These are phyloP conservation scores for Pangasius macronema DNA, from an alignment of 2,797 vertebrate species.

Conservation along the genomic window DNA sequence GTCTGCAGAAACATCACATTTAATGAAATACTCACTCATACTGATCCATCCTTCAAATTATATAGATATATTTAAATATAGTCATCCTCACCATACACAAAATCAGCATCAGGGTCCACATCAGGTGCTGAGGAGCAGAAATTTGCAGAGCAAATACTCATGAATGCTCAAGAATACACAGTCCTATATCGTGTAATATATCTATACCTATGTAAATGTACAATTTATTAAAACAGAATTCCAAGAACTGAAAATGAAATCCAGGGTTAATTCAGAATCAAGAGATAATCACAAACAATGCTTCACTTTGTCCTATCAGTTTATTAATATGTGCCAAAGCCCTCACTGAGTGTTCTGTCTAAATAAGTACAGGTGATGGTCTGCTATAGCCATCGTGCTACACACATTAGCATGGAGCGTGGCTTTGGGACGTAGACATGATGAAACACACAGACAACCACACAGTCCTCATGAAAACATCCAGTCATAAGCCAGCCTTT, in stretches of 20 bases:
- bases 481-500: not conserved
- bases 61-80: not conserved
- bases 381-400: not conserved
- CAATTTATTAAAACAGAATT: not conserved
- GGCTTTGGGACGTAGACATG: not conserved
- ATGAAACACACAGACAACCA: not conserved
- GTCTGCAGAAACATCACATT: conserved; percentile 64
- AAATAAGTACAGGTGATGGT: not conserved
- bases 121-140: conserved; percentile 50
- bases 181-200: not conserved
- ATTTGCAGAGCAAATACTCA: not conserved
- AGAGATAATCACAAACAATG: not conserved
- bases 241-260: not conserved
- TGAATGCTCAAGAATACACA: not conserved
- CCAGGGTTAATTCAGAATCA: not conserved
- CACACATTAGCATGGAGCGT: not conserved
- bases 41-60: not conserved
- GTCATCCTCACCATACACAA: conserved; percentile 72
- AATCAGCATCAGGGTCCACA: conserved; percentile 71
- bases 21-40: not conserved
- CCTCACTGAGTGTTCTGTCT: not conserved
- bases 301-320: not conserved
- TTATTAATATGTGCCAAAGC: not conserved
- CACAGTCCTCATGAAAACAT: not conserved
- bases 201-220: not conserved